Base-by-base conservation (phyloP, 1,140 invertebrate species). In the Apis dorsata region DNA sequence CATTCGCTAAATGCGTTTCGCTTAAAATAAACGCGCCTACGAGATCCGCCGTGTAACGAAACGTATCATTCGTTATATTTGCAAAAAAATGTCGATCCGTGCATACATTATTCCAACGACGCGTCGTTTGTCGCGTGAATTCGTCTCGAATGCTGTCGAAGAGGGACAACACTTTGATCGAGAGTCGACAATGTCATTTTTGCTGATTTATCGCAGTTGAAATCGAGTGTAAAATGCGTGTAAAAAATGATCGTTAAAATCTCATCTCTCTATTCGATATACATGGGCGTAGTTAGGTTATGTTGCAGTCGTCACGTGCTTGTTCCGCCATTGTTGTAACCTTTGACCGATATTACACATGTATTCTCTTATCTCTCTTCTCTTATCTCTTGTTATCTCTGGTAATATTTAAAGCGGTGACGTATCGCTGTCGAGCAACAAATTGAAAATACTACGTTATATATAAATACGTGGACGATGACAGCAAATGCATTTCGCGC, bases 361-460 rank as follows among this genome's bases (percentile, higher is more conserved):
- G 7, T 24, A 19, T 80, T 66, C 63, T 11, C 17, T 66, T 57
- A 68, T 59, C 63, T 28, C 28, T 44, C 34, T 4, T 4, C 2
- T 4, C 2, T 44, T 44, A 44, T 44, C 34, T 44, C 34, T 44
- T 44, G 34, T 44, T 44, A 44, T 44, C 34, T 44, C 34, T 44
- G n/a, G 63, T 57, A 28, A 70, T 82, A 77, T 77, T 82, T 70
- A 70, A 82, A 82, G 13, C 63, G 15, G 65, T 49, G 80, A 77
- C 55, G 34, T n/a, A 51, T 59, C 19, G 55, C 7, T 0, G 59
- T 8, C n/a, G 19, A 21, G 68, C 68, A 55, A 82, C 62, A 82
- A 77, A 82, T 82, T 55, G 74, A 44, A 59, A 59, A 62, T 62
- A 77, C 65, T 21, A 28, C 49, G 44, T 49, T 62, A 57, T 76